Percentiles rank a stretch among this genome's conserved stretches.
phyloP scores from a whole-genome alignment of 2,113 vertebrate species.

The Chrysemys picta region DNA sequence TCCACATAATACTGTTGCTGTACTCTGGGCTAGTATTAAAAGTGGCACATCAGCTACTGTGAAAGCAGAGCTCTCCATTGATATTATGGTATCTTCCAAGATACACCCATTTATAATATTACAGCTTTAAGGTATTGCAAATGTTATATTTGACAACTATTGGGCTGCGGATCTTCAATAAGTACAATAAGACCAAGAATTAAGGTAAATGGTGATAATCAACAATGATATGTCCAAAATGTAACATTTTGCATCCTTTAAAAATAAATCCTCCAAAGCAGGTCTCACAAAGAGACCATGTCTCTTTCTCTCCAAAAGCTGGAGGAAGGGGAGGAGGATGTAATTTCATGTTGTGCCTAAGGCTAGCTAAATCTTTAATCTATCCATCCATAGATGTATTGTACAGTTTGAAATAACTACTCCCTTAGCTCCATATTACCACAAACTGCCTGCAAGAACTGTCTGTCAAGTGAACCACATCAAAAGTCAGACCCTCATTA shows the following conservation, averaged over 20 bases:
- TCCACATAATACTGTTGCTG: neutral
- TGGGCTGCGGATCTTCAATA: neutral
- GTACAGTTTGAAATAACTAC: neutral
- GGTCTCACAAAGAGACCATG: neutral
- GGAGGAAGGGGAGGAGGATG: neutral
- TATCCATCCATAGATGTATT: neutral
- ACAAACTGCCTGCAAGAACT: neutral
- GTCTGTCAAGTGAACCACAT: neutral
- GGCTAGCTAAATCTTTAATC: neutral
- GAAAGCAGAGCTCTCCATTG: neutral
- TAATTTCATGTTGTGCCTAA: neutral
- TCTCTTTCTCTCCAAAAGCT: neutral
- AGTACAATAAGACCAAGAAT: neutral
- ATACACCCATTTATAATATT: neutral
- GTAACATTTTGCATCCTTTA: neutral
- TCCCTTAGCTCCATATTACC: fast-evolving
- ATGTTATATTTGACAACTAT: neutral
- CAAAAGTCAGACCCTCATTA: neutral
- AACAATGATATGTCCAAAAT: neutral
- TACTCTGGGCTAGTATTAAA: neutral
- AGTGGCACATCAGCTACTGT: neutral
- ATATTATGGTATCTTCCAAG: neutral
- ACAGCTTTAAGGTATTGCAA: neutral
- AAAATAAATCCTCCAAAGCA: neutral
- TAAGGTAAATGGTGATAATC: neutral